Evolutionary conservation across 1,140 invertebrate species (phyloP).

Genomic region (Eciton burchellii): DNA sequence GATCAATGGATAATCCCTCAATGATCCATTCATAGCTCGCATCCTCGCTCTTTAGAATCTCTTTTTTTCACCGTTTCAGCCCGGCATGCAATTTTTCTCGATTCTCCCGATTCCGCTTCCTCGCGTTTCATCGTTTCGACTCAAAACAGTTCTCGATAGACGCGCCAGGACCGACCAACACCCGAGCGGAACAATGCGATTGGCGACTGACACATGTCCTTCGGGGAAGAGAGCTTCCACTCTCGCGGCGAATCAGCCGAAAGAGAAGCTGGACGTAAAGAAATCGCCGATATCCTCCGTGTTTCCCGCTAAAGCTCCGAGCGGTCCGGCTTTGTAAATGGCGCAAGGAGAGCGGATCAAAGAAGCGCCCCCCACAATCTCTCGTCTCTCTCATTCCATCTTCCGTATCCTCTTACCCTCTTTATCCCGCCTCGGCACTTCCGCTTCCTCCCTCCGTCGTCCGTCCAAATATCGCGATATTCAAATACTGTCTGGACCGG

Average conservation of each 20-base stretch:
- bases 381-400: constrained; percentile 19
- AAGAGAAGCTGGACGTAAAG: constrained; percentile 11
- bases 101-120: too few relatives aligned
- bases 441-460: neutral
- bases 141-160: neutral
- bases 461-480: constrained; percentile 54
- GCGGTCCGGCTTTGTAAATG: constrained; percentile 46
- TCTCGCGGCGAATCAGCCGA: constrained; percentile 46
- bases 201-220: constrained; percentile 13
- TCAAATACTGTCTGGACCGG: constrained; percentile 62
- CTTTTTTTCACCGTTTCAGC: neutral
- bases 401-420: constrained; percentile 48
- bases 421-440: neutral
- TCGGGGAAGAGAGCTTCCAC: constrained; percentile 7
- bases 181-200: constrained; percentile 17
- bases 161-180: neutral
- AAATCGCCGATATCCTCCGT: constrained; percentile 49
- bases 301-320: constrained; percentile 33
- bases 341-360: constrained; percentile 44
- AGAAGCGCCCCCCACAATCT: constrained; percentile 25
- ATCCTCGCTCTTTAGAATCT: too few relatives aligned
- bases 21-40: too few relatives aligned
- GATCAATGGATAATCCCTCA: too few relatives aligned
- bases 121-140: neutral
- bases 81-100: neutral